Evolutionary conservation across 2,797 vertebrate genomes (phyloP).

Genomic region (Pangasius sanitwongsei): DNA sequence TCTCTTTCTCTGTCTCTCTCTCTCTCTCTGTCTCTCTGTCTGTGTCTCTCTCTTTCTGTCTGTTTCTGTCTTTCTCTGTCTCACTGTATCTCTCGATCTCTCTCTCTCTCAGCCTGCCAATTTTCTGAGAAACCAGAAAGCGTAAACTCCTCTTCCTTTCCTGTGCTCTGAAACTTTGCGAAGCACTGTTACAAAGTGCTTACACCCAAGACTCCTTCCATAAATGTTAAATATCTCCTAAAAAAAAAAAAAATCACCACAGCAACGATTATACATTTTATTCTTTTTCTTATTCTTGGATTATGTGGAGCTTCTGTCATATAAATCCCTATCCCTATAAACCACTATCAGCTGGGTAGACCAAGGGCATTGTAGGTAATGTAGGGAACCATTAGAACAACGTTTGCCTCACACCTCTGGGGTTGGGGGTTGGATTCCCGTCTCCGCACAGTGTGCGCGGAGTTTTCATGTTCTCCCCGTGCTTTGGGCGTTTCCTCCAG

Average conservation of each 20-base stretch:
- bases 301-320: background rate
- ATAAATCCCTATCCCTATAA: no score
- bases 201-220: background rate
- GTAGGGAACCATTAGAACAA: background rate
- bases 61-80: background rate
- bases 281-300: background rate
- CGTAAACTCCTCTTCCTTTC: background rate
- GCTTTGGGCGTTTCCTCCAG: no score
- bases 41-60: background rate
- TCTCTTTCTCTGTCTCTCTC: background rate
- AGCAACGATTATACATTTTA: background rate
- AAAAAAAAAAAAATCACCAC: background rate
- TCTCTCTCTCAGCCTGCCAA: background rate
- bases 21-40: constrained; percentile 32
- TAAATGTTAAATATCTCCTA: background rate
- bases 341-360: background rate
- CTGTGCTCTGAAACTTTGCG: background rate
- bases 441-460: no score
- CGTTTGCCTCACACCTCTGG: background rate
- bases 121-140: background rate
- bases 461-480: no score
- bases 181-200: background rate
- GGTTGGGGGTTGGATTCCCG: no score
- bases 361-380: background rate
- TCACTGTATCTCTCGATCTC: constrained; percentile 16